phyloP scores from a whole-genome alignment of 53 echinoderm and acorn worm species.

The Zoroaster sp. region DNA sequence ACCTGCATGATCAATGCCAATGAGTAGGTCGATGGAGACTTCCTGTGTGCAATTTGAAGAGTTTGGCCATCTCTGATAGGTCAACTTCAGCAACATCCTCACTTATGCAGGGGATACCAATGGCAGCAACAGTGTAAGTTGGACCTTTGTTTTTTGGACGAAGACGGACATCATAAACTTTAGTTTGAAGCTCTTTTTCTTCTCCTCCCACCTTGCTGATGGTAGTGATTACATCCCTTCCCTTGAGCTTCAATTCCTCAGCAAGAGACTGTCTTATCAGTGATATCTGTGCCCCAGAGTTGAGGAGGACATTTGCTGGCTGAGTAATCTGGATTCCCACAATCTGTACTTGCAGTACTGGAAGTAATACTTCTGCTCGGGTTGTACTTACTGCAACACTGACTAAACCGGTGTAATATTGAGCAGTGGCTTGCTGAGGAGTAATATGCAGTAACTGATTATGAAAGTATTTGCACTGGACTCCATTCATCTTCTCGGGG shows the following conservation, averaged over 20 bases:
- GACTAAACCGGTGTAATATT: not conserved
- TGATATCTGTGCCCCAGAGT: constrained; percentile 61
- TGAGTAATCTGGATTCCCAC: not conserved
- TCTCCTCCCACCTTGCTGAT: constrained; percentile 63
- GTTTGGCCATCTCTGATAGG: not conserved
- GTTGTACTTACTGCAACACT: not conserved
- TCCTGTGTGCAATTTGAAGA: not conserved
- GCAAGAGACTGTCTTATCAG: constrained; percentile 38
- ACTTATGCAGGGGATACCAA: constrained; percentile 59
- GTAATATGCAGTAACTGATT: not conserved
- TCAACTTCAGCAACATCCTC: constrained; percentile 13
- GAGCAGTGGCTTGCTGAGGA: not conserved
- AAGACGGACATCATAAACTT: constrained; percentile 19
- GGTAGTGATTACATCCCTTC: not conserved
- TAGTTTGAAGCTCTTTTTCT: constrained; percentile 47
- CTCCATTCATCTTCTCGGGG: constrained; percentile 22
- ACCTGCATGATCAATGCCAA: constrained; percentile 45
- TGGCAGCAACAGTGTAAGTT: constrained; percentile 31
- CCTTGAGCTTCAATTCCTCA: constrained; percentile 23
- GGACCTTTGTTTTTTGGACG: not conserved
- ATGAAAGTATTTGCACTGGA: constrained; percentile 16
- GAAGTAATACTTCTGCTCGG: constrained; percentile 46
- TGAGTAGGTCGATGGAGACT: constrained; percentile 27
- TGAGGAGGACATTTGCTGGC: constrained; percentile 42
- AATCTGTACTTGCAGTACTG: constrained; percentile 44